Evolutionary conservation across 2,888 invertebrate genomes (phyloP).

Genomic region (Diogma glabrata): DNA sequence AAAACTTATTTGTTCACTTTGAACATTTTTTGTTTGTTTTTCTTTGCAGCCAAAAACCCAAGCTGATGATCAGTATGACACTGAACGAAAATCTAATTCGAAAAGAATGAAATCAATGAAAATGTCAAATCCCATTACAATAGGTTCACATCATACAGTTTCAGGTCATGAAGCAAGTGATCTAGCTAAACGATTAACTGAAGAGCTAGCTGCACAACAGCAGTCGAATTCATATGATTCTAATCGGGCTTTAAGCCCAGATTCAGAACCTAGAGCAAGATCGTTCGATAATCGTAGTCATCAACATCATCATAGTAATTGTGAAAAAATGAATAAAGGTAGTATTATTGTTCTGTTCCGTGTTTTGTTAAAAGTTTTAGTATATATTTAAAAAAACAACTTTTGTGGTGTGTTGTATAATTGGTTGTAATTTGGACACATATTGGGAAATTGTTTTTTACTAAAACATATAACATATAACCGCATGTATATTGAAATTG

Average conservation of each 20-base stretch:
- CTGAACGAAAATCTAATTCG: conserved; percentile 24
- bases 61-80: too few species aligned
- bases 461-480: too few species aligned
- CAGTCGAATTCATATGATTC: conserved; percentile 27
- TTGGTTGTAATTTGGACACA: too few species aligned
- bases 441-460: too few species aligned
- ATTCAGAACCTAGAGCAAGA: conserved; percentile 49
- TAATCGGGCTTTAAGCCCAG: conserved; percentile 39
- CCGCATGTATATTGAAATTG: too few species aligned
- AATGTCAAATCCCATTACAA: conserved; percentile 64
- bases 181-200: conserved; percentile 56
- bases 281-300: conserved; percentile 46
- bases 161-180: conserved; percentile 71
- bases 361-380: too few species aligned
- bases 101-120: conserved; percentile 43
- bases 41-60: conserved; percentile 16
- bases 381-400: too few species aligned
- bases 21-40: not conserved
- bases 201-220: conserved; percentile 41
- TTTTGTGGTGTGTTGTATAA: too few species aligned
- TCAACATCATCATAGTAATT: conserved; percentile 3
- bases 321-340: too few species aligned
- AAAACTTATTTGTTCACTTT: not conserved
- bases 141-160: conserved; percentile 55
- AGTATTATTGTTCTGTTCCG: too few species aligned